These are phyloP conservation scores for Phylloscopus trochiloides DNA, from an alignment of 2,113 vertebrate species.

Conservation along the genomic window DNA sequence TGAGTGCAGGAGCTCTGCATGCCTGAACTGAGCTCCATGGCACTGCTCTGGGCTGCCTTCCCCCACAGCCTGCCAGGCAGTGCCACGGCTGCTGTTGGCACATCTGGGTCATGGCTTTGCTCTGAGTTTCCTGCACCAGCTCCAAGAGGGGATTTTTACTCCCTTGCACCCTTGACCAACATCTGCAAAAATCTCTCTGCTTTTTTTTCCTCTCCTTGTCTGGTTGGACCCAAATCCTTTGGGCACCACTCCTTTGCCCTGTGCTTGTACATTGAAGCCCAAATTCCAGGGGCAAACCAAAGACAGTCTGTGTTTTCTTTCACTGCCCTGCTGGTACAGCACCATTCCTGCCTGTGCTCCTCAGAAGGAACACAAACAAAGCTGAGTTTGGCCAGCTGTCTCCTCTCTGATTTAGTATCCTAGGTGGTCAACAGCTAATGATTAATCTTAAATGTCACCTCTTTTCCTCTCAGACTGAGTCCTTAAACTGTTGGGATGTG, in stretches of 20 bases:
- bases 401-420: not conserved
- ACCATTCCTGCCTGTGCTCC: not conserved
- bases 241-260: not conserved
- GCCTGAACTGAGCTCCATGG: not conserved
- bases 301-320: not conserved
- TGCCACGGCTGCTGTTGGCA: fast-evolving
- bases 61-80: not conserved
- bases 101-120: not conserved
- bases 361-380: not conserved
- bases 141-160: not conserved
- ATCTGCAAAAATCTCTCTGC: not conserved
- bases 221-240: not conserved
- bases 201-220: not conserved
- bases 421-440: not conserved
- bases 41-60: not conserved
- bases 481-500: not conserved
- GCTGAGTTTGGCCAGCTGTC: not conserved
- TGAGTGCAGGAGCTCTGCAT: not conserved
- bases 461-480: not conserved
- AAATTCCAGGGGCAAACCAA: not conserved
- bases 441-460: not conserved
- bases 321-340: not conserved
- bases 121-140: not conserved
- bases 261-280: fast-evolving
- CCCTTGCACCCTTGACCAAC: not conserved